A percentile compares a stretch with the other conserved stretches of the same genome.
phyloP scores from a whole-genome alignment of 1,140 invertebrate species.

The Drosophila pseudoananassae region DNA sequence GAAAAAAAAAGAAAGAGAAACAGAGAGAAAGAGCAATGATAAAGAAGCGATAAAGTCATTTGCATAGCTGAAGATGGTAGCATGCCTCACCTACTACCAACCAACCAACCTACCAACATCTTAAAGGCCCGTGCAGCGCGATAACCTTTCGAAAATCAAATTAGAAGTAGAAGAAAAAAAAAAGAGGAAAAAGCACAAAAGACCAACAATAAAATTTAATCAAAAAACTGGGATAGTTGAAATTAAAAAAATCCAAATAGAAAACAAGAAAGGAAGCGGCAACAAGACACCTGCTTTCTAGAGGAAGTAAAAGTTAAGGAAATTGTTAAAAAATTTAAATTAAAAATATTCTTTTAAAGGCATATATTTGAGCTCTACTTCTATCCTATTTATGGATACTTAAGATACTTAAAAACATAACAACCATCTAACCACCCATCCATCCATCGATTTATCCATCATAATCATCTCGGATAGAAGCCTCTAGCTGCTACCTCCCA shows the following conservation, averaged over 20 bases:
- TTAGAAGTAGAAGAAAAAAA: slow-evolving; percentile 60
- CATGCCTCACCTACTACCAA: slow-evolving; percentile 31
- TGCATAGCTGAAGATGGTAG: slow-evolving; percentile 60
- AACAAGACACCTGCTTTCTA: slow-evolving; percentile 16
- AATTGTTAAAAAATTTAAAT: neutral
- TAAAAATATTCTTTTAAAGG: neutral
- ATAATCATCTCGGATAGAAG: slow-evolving; percentile 27
- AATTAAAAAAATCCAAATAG: slow-evolving; percentile 3
- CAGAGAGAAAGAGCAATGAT: slow-evolving; percentile 1
- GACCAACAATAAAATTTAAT: slow-evolving; percentile 46
- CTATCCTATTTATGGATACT: neutral
- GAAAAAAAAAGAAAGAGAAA: slow-evolving; percentile 6
- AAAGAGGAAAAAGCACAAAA: slow-evolving; percentile 32
- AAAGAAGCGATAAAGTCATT: slow-evolving; percentile 74
- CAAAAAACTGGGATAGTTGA: slow-evolving; percentile 41
- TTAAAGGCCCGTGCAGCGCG: slow-evolving; percentile 27
- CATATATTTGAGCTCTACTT: neutral
- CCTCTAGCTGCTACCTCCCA: slow-evolving; percentile 15
- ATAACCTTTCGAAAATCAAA: slow-evolving; percentile 79
- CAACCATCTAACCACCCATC: neutral
- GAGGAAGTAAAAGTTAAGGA: slow-evolving; percentile 18
- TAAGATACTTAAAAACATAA: neutral
- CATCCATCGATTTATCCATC: slow-evolving; percentile 38
- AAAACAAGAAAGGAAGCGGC: neutral
- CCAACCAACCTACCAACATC: no score